Evolutionary conservation across 1,140 invertebrate species (phyloP), one percentile per base, ranked within the genome.

Genomic region (Sinonovacula constricta): DNA sequence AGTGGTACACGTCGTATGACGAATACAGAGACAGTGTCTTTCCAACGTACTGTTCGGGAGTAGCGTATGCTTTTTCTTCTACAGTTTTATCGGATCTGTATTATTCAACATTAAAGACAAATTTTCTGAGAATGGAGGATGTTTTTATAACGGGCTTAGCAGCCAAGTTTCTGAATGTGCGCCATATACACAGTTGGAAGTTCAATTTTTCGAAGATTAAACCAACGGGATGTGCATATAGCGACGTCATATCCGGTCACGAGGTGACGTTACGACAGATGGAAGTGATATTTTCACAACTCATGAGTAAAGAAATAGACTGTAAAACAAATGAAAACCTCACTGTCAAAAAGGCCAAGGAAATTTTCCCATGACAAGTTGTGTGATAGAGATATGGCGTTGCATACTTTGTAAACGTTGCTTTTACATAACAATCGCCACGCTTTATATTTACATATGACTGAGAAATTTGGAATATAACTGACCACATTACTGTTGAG

Each of bases 1-100:
- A 92, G 83, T 92, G 92, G 92, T 89, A 86, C 60, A 86, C 88
- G 30, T 78, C 82, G n/a, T 34, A 81, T 10, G 69, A 85, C 24
- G 87, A 89, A 57, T 92, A 87, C 83, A 76, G 66, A 22, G 86
- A 77, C 22, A 79, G 80, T 12, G 70, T 85, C 28, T 88, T 88
- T 80, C 91, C 91, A 10, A 77, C 69, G 2, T 91, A 91, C 80
- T 77, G 81, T 10, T 89, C 90, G 3, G 91, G 91, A 0, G 88
- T 89, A 3, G 86, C 90, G 0, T 92, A 92, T 81, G 81, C 88
- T 3, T 80, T 91, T 57, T 85, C 87, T 1, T 81, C 81, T 1
- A 76, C 80, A n/a, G 68, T 91, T 7, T 76, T 90, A 1, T 30
- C 57, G 7, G 66, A 85, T 3, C 63, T 92, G 33, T 90, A 85